Conservation (phyloP, 2,113 vertebrate species). For the Lucifuga dentata region DNA sequence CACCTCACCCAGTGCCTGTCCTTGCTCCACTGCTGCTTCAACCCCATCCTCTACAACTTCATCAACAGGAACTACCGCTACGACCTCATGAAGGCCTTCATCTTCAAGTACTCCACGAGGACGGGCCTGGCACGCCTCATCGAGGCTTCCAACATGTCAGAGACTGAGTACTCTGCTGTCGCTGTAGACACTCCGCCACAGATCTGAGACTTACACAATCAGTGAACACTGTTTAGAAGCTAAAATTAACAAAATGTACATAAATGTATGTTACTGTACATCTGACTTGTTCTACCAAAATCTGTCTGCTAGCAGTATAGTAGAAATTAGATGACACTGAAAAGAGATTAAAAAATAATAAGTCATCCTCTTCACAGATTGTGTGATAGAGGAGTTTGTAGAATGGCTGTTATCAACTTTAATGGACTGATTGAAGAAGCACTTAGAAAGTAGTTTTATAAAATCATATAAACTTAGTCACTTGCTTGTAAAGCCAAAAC, state of each 20-base stretch:
- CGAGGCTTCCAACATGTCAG: constrained; percentile 86
- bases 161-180: constrained; percentile 89
- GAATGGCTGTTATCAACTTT: constrained; percentile 19
- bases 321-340: constrained; percentile 15
- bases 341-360: not conserved
- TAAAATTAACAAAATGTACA: constrained; percentile 22
- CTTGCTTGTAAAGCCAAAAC: constrained; percentile 54
- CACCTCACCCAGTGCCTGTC: constrained; percentile 96
- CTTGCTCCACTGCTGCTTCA: constrained; percentile 94
- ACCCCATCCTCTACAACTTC: constrained; percentile 96
- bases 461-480: constrained; percentile 41
- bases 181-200: constrained; percentile 86
- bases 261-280: constrained; percentile 28
- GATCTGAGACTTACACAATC: constrained; percentile 53
- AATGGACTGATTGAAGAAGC: constrained; percentile 63
- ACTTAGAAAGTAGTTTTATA: constrained; percentile 66
- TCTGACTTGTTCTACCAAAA: constrained; percentile 29
- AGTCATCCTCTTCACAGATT: constrained; percentile 11
- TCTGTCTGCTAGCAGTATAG: not conserved
- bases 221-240: constrained; percentile 31
- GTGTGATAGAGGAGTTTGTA: constrained; percentile 42
- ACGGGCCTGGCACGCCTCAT: constrained; percentile 93
- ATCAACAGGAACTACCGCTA: constrained; percentile 93
- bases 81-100: constrained; percentile 97
- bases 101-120: constrained; percentile 95